phyloP scores from a whole-genome alignment of 2,113 vertebrate species.

The Carassius auratus region DNA sequence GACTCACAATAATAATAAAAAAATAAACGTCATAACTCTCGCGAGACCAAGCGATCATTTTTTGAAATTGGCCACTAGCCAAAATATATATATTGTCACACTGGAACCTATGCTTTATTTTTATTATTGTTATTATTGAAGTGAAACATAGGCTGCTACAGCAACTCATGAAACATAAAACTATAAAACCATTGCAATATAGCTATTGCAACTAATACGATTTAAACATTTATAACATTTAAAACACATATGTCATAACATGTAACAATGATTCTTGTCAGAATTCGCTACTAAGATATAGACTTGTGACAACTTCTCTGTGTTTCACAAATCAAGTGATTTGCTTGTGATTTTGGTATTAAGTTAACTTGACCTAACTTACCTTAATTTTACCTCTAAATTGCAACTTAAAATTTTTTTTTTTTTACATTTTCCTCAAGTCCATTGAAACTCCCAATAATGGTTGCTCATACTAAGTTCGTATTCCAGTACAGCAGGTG shows the following conservation, averaged over 20 bases:
- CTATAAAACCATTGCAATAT: no score
- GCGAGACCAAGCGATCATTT: background rate
- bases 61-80: background rate
- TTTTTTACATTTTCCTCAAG: no score
- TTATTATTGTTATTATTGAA: no score
- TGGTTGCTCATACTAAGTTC: background rate
- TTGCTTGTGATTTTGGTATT: background rate
- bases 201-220: no score
- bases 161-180: no score
- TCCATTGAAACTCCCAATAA: background rate
- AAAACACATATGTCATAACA: background rate
- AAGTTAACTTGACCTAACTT: background rate
- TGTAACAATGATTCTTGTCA: background rate
- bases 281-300: background rate
- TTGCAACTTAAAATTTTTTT: background rate
- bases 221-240: background rate
- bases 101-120: no score
- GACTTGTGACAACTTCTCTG: background rate
- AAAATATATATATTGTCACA: background rate
- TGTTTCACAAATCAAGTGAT: background rate
- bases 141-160: no score
- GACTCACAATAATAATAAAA: background rate
- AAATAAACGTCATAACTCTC: background rate
- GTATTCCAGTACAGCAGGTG: slow-evolving; percentile 9
- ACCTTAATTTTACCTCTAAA: background rate